Base-by-base conservation (phyloP, 2,113 vertebrate genomes). In the Junco hyemalis region DNA sequence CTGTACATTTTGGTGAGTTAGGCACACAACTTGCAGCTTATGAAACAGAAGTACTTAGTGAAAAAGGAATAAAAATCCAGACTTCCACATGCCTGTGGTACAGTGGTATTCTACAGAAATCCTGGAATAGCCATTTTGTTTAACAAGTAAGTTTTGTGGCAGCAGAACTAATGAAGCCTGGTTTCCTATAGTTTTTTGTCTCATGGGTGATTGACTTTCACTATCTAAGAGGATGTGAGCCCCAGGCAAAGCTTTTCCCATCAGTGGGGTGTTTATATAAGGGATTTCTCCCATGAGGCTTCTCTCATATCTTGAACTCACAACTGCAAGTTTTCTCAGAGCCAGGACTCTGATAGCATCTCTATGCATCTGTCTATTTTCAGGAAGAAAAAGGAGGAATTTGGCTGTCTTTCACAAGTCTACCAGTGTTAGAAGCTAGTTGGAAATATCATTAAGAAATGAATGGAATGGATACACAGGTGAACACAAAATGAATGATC, bases 191-290 rank as follows among this genome's bases (percentile, higher is more conserved):
- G 38, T 45, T 92, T 96, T 95, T 85, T 92, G 87, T 96, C 93
- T 96, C 93, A 94, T 92, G 96, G 95, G 86, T 96, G 96, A 95
- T 90, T 96, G 96, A 94, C 94, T 96, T 96, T 86, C 82, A 68
- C 90, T 93, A 83, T 96, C 96, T 95, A 90, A 94, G 88, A 96
- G 96, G 95, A 96, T 96, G 95, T 95, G 94, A 96, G 95, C 94
- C 91, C 76, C 90, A 86, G 95, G 95, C 95, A 81, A 90, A 95
- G 92, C 80, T 96, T 96, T 96, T 96, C 96, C 95, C 96, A 96
- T 96, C 92, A 54, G n/a, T 78, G 59, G 85, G 68, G 68, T 96
- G 96, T 96, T 96, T 96, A 96, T 94, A 86, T 94, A 96, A 95
- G 80, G 80, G 60, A 56, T 93, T 92, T 95, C 91, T 96, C 96